These are phyloP conservation scores for Semaprochilodus insignis DNA, from an alignment of 2,797 vertebrate species.

Conservation along the genomic window DNA sequence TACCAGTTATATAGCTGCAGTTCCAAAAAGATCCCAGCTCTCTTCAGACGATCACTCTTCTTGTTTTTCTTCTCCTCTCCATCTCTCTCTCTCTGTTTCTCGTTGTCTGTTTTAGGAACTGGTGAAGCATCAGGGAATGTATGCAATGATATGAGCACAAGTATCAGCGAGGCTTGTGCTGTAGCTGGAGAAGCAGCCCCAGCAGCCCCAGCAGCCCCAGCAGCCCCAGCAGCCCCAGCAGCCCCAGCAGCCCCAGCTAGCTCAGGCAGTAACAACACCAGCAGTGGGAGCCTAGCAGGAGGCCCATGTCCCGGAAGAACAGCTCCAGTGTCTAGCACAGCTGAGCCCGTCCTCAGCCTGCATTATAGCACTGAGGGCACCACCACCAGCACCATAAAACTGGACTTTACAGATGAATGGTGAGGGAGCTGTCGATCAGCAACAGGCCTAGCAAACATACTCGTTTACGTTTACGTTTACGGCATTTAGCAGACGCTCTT, in stretches of 20 bases:
- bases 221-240: neutral
- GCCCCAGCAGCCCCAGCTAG: constrained; percentile 15
- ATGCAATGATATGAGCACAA: constrained; percentile 36
- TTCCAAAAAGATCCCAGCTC: neutral
- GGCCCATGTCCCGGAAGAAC: constrained; percentile 37
- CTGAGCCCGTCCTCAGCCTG: constrained; percentile 94
- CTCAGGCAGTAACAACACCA: neutral
- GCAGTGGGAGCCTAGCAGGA: constrained; percentile 7
- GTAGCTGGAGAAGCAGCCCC: constrained; percentile 38
- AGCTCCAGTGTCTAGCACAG: constrained; percentile 70
- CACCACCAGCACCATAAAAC: constrained; percentile 97
- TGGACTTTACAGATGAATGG: constrained; percentile 98
- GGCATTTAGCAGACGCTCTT: no score
- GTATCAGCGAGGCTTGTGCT: constrained; percentile 54
- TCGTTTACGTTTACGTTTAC: no score
- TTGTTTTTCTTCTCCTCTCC: neutral
- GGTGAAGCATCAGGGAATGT: constrained; percentile 59
- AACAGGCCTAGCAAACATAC: neutral
- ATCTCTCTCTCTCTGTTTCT: neutral
- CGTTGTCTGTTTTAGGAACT: constrained; percentile 62
- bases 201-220: no score
- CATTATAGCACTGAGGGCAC: constrained; percentile 99
- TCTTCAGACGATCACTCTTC: neutral
- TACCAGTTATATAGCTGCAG: neutral
- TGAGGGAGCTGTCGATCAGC: constrained; percentile 69